Evolutionary conservation across 2,113 vertebrate species (phyloP).

Genomic region (Climacteris rufus): DNA sequence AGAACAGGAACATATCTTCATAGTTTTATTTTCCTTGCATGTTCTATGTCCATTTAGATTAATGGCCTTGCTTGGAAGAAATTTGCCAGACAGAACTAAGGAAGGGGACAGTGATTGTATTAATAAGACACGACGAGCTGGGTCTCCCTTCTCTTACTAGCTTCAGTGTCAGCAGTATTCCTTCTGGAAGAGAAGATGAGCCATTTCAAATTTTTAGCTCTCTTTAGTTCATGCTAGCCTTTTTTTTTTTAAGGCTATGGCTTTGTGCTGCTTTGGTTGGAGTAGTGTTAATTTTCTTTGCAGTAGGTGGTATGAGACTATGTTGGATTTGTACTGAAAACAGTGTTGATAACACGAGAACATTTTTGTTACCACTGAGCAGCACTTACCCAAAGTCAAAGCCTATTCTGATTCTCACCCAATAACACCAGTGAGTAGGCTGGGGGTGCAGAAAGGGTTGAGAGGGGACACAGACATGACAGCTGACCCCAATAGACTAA

Average conservation of each 20-base stretch:
- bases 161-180: background rate
- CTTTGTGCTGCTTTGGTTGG: background rate
- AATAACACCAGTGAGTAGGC: fast-evolving
- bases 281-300: background rate
- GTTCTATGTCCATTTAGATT: background rate
- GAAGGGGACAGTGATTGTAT: background rate
- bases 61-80: background rate
- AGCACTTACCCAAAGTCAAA: background rate
- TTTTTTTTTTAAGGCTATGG: background rate
- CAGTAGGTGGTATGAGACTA: background rate
- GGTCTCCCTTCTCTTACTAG: background rate
- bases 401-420: background rate
- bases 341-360: background rate
- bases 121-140: background rate
- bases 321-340: background rate
- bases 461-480: background rate
- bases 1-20: background rate
- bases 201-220: background rate
- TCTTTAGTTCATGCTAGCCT: background rate
- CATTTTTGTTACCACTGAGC: background rate
- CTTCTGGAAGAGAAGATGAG: background rate
- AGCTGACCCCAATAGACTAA: background rate
- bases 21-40: background rate
- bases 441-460: background rate
- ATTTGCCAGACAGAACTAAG: background rate